A percentile compares a stretch with the other conserved stretches of the same genome.
phyloP scores from a whole-genome alignment of 2,888 invertebrate genomes.

The Drepana falcataria region DNA sequence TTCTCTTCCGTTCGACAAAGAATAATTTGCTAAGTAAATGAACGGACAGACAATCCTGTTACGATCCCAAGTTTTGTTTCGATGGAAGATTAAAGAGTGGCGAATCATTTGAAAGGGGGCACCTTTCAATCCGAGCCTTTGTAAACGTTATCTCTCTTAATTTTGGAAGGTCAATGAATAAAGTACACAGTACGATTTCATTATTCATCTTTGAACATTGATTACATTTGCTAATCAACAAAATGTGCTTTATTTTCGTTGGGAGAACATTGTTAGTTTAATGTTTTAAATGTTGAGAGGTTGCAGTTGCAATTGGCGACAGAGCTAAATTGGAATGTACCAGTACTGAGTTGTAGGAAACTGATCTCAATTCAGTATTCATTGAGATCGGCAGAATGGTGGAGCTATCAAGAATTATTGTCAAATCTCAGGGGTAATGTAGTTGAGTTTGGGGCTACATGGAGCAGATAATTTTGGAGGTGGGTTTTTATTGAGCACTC shows the following conservation, averaged over 20 bases:
- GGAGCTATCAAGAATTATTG: conserved; percentile 71
- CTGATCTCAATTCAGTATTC: conserved; percentile 65
- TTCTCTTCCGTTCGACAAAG: conserved; percentile 77
- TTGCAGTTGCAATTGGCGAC: conserved; percentile 10
- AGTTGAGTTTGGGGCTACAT: conserved; percentile 30
- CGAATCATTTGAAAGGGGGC: conserved; percentile 60
- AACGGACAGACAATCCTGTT: conserved; percentile 75
- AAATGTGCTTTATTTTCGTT: background rate
- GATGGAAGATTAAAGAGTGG: conserved; percentile 74
- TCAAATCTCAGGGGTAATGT: conserved; percentile 66
- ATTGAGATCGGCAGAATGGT: conserved; percentile 61
- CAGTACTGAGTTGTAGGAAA: conserved; percentile 48
- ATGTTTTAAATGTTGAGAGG: conserved; percentile 9
- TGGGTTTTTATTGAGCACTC: conserved; percentile 6
- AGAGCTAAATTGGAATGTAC: conserved; percentile 70
- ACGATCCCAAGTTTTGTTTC: conserved; percentile 71
- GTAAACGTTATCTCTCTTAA: conserved; percentile 70
- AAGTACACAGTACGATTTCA: conserved; percentile 59
- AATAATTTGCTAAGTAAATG: conserved; percentile 79
- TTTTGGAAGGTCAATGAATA: conserved; percentile 70
- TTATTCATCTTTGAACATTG: conserved; percentile 56
- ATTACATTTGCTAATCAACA: conserved; percentile 38
- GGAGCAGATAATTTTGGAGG: conserved; percentile 24
- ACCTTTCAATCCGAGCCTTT: conserved; percentile 63
- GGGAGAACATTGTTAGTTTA: background rate